Conservation (phyloP, 2,797 vertebrate species). For the Nothura maculosa region DNA sequence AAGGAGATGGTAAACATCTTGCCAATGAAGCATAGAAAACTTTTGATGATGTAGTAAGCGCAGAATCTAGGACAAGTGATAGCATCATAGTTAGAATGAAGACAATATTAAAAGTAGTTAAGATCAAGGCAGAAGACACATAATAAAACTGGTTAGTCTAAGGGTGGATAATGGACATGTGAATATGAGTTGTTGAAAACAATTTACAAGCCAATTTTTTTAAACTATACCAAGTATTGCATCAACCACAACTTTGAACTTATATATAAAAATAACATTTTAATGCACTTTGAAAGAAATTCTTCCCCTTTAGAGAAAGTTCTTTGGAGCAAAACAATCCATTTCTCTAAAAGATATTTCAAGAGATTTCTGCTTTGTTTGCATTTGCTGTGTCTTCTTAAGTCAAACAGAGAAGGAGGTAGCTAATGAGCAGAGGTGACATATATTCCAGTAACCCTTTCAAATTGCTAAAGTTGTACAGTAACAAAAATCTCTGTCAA, state of each 20-base stretch:
- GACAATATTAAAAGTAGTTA: slow-evolving; percentile 54
- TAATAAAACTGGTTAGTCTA: slow-evolving; percentile 17
- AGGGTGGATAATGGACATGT: neutral
- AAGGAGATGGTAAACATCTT: neutral
- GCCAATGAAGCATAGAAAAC: slow-evolving; percentile 10
- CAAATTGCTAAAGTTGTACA: neutral
- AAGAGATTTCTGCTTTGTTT: neutral
- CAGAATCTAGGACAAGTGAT: slow-evolving; percentile 60
- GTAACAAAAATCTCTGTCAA: neutral
- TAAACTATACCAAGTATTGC: neutral
- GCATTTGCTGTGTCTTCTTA: neutral
- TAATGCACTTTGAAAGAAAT: neutral
- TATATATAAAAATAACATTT: neutral
- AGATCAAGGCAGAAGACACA: slow-evolving; percentile 52
- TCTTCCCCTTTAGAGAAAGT: neutral
- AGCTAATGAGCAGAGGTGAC: neutral
- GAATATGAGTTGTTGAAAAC: slow-evolving; percentile 21
- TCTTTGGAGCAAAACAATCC: neutral
- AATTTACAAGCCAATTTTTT: slow-evolving; percentile 6
- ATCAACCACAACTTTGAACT: neutral
- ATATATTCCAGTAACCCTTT: neutral
- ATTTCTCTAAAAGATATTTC: neutral
- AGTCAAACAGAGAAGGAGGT: neutral
- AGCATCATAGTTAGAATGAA: slow-evolving; percentile 58
- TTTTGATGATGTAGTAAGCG: slow-evolving; percentile 38